These are phyloP conservation scores for Brachyptera risi DNA, from an alignment of 2,888 invertebrate species.

Conservation along the genomic window DNA sequence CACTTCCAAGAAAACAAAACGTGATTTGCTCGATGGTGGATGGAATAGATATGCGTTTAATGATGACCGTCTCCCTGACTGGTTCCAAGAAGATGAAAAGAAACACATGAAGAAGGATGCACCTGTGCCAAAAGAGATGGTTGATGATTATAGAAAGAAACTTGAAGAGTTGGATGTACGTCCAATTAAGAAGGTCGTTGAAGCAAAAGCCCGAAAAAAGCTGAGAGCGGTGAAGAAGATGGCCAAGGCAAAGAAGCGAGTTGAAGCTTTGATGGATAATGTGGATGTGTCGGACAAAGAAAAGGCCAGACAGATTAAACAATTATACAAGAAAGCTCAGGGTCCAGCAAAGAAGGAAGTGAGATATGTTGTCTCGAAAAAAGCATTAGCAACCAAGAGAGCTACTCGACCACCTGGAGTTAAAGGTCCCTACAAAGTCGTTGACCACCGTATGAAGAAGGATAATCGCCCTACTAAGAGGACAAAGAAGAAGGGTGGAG, in stretches of 20 bases:
- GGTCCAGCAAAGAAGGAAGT: slow-evolving; percentile 83
- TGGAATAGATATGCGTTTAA: slow-evolving; percentile 94
- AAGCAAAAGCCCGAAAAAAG: slow-evolving; percentile 98
- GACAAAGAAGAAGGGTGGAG: slow-evolving; percentile 1
- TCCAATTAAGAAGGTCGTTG: slow-evolving; percentile 96
- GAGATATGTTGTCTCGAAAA: slow-evolving; percentile 92
- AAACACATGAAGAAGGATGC: slow-evolving; percentile 80
- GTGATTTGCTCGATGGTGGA: slow-evolving; percentile 84
- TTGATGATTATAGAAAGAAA: slow-evolving; percentile 81
- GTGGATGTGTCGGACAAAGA: slow-evolving; percentile 87
- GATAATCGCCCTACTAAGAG: slow-evolving; percentile 49
- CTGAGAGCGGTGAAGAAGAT: slow-evolving; percentile 78
- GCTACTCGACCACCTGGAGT: slow-evolving; percentile 79
- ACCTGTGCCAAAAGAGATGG: slow-evolving; percentile 80
- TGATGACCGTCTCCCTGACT: slow-evolving; percentile 87
- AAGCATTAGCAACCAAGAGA: slow-evolving; percentile 70
- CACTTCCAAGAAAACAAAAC: slow-evolving; percentile 82
- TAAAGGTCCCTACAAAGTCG: slow-evolving; percentile 90
- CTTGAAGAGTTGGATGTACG: slow-evolving; percentile 85
- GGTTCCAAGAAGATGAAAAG: slow-evolving; percentile 93
- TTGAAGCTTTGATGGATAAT: slow-evolving; percentile 89
- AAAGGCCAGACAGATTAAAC: slow-evolving; percentile 87
- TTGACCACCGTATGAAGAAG: slow-evolving; percentile 95
- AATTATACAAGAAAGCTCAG: slow-evolving; percentile 86
- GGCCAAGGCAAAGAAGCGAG: slow-evolving; percentile 93